Percentiles rank a stretch among this genome's conserved stretches.
phyloP scores from a whole-genome alignment of 2,888 invertebrate species.

The Stenichneumon culpator region DNA sequence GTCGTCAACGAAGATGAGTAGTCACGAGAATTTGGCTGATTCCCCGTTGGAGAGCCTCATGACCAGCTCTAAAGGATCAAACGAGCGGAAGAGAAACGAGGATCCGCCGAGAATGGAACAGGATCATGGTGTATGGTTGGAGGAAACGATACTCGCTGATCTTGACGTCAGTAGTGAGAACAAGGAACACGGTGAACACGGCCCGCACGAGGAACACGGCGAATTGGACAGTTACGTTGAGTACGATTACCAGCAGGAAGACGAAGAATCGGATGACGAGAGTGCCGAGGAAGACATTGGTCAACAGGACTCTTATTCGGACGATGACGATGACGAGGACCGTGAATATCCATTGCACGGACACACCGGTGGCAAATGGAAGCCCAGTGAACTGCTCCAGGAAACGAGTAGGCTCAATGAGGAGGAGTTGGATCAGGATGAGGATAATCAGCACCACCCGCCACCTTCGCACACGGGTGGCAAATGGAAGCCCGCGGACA shows the following conservation, averaged over 20 bases:
- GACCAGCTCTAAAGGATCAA: conserved; percentile 45
- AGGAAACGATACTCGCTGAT: conserved; percentile 80
- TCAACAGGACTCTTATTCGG: conserved; percentile 87
- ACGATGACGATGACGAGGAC: conserved; percentile 84
- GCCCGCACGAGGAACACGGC: conserved; percentile 36
- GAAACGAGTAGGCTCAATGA: conserved; percentile 83
- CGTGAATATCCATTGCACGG: conserved; percentile 86
- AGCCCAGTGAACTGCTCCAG: conserved; percentile 86
- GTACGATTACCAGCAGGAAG: conserved; percentile 80
- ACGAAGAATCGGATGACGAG: conserved; percentile 80
- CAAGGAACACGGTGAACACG: conserved; percentile 70
- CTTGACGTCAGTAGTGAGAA: conserved; percentile 74
- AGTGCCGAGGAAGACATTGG: conserved; percentile 83
- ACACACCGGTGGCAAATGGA: conserved; percentile 92
- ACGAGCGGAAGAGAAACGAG: conserved; percentile 76
- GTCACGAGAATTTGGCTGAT: conserved; percentile 64
- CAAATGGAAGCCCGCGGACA: conserved; percentile 88
- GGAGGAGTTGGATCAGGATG: conserved; percentile 78
- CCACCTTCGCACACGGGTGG: conserved; percentile 88
- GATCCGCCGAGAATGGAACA: conserved; percentile 75
- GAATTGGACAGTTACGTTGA: conserved; percentile 74
- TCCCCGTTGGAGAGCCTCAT: conserved; percentile 67
- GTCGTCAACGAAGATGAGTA: conserved; percentile 41
- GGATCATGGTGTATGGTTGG: conserved; percentile 79
- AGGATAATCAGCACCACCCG: conserved; percentile 82